Evolutionary conservation across 2,888 invertebrate genomes (phyloP), one percentile per base, ranked within the genome.

Genomic region (Myopa testacea): DNA sequence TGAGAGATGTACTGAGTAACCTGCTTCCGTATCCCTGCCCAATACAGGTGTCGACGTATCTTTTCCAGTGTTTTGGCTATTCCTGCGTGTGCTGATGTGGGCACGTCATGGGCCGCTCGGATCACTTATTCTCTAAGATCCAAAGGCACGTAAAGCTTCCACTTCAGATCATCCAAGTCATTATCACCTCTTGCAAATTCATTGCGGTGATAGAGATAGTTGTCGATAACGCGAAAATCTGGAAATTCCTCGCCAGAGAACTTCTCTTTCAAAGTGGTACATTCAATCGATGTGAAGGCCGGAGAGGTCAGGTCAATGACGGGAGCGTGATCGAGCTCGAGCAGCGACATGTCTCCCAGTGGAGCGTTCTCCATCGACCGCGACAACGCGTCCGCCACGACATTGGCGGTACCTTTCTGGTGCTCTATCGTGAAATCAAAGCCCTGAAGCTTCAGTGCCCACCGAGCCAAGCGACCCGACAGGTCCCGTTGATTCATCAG

Each of bases 1-100:
- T 72, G 34, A 8, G 67, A 50, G 40, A 78, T 70, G 71, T n/a
- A 81, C 10, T 69, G 26, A 8, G 60, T 74, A 0, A 78, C 75
- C 3, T 80, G 55, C 55, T 12, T 19, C 16, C n/a, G n/a, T n/a
- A n/a, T n/a, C n/a, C n/a, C n/a, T n/a, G n/a, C n/a, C n/a, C n/a
- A n/a, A n/a, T n/a, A n/a, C n/a, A n/a, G n/a, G n/a, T n/a, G n/a
- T n/a, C n/a, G n/a, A n/a, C n/a, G n/a, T n/a, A n/a, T n/a, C n/a
- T n/a, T n/a, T n/a, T n/a, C n/a, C n/a, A n/a, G n/a, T n/a, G n/a
- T n/a, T n/a, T n/a, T 26, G 26, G 26, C 26, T 26, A 26, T 26
- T 26, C 26, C 26, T 2, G 26, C 26, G 26, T 26, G 26, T 26
- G 26, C 26, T 26, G 26, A 26, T 2, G 26, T 26, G 26, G 26